phyloP scores from a whole-genome alignment of 1,140 invertebrate species.

The Drosophila triauraria region DNA sequence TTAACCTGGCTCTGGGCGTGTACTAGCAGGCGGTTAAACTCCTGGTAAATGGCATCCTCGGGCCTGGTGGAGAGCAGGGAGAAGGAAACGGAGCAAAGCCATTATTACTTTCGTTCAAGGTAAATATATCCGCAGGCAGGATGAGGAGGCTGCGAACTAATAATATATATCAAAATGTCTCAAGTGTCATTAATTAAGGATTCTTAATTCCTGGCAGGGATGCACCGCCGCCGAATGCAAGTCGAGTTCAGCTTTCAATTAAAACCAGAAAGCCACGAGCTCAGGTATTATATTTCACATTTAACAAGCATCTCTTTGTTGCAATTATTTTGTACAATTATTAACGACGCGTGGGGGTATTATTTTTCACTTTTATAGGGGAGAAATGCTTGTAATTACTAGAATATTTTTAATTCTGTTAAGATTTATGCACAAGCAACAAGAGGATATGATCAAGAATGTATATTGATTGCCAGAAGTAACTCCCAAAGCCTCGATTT shows the following conservation, averaged over 20 bases:
- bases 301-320: background rate
- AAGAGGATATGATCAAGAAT: background rate
- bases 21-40: conserved; percentile 55
- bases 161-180: background rate
- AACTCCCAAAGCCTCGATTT: too few species aligned
- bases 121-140: too few species aligned
- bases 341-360: background rate
- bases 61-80: conserved; percentile 15
- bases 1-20: conserved; percentile 27
- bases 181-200: background rate
- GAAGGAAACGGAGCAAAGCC: too few species aligned
- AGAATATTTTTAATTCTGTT: too few species aligned
- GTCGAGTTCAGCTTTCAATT: too few species aligned
- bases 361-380: too few species aligned
- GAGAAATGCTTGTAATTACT: too few species aligned
- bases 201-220: too few species aligned
- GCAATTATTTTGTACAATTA: background rate
- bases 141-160: background rate
- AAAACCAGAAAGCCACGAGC: too few species aligned
- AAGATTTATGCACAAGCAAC: background rate
- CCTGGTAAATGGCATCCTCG: conserved; percentile 43
- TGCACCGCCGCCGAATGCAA: background rate
- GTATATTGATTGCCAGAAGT: too few species aligned
- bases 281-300: background rate
- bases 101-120: background rate